Conservation (phyloP, 2,113 vertebrate species). For the Oostethus manadensis region DNA sequence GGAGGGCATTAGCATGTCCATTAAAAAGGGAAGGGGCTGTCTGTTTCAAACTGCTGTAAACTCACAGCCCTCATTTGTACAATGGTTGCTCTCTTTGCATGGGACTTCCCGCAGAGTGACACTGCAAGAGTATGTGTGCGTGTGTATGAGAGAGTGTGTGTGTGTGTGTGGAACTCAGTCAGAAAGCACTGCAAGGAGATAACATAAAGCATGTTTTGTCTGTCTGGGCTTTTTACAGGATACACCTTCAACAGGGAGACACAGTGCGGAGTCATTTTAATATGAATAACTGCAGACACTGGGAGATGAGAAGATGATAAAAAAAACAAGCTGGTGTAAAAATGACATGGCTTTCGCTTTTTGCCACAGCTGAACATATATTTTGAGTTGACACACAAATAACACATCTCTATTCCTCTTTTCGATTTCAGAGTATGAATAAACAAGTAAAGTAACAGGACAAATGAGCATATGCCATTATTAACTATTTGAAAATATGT, state of each 20-base stretch:
- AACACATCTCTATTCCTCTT: slow-evolving; percentile 10
- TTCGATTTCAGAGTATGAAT: too few species aligned
- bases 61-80: slow-evolving; percentile 48
- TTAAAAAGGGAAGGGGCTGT: slow-evolving; percentile 47
- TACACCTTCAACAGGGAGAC: slow-evolving; percentile 39
- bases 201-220: slow-evolving; percentile 52
- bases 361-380: slow-evolving; percentile 14
- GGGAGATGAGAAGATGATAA: slow-evolving; percentile 17
- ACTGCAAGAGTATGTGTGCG: slow-evolving; percentile 12
- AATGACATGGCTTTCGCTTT: not conserved
- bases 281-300: slow-evolving; percentile 26
- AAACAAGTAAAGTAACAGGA: too few species aligned
- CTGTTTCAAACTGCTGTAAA: slow-evolving; percentile 61
- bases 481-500: too few species aligned
- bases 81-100: slow-evolving; percentile 59
- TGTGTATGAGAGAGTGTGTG: slow-evolving; percentile 8
- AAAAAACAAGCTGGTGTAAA: slow-evolving; percentile 14
- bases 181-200: slow-evolving; percentile 22
- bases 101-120: slow-evolving; percentile 53
- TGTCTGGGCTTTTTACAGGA: slow-evolving; percentile 38
- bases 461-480: too few species aligned
- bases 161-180: slow-evolving; percentile 23
- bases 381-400: slow-evolving; percentile 21
- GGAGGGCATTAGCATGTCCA: slow-evolving; percentile 68
- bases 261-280: slow-evolving; percentile 32